Conservation (phyloP, 2,888 invertebrate genomes). For the Chelonus formosanus region DNA sequence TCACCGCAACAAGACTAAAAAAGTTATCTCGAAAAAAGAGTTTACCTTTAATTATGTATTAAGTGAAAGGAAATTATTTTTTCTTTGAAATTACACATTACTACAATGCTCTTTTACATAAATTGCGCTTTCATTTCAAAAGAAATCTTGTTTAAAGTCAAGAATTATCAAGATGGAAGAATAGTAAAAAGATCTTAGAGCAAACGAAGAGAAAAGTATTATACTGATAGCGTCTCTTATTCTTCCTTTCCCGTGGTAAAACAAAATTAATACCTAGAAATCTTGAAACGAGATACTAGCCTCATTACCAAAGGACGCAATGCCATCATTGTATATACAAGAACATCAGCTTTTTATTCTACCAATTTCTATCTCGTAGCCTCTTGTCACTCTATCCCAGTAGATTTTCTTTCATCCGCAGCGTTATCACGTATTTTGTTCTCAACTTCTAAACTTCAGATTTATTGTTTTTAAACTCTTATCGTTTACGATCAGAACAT, state of each 20-base stretch:
- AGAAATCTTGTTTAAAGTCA: background rate
- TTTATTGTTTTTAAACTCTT: conserved; percentile 7
- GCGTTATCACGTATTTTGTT: conserved; percentile 24
- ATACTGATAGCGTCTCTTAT: conserved; percentile 23
- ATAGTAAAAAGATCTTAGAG: background rate
- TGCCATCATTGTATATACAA: conserved; percentile 8
- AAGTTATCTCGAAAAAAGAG: no score
- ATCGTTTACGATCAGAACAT: conserved; percentile 7
- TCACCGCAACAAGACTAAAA: no score
- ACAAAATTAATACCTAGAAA: conserved; percentile 29
- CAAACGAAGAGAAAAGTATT: background rate
- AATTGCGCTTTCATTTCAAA: conserved; percentile 6
- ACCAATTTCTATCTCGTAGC: conserved; percentile 17
- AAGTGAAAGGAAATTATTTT: no score
- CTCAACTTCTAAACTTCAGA: conserved; percentile 10
- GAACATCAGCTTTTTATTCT: conserved; percentile 23
- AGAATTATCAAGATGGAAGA: background rate
- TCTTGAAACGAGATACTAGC: conserved; percentile 28
- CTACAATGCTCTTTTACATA: background rate
- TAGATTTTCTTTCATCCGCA: conserved; percentile 28
- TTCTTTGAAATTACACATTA: background rate
- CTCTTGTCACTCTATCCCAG: conserved; percentile 34
- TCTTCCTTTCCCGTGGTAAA: conserved; percentile 1
- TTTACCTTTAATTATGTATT: no score
- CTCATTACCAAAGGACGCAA: conserved; percentile 27